Evolutionary conservation across 2,113 vertebrate species (phyloP).

Genomic region (Perognathus longimembris): DNA sequence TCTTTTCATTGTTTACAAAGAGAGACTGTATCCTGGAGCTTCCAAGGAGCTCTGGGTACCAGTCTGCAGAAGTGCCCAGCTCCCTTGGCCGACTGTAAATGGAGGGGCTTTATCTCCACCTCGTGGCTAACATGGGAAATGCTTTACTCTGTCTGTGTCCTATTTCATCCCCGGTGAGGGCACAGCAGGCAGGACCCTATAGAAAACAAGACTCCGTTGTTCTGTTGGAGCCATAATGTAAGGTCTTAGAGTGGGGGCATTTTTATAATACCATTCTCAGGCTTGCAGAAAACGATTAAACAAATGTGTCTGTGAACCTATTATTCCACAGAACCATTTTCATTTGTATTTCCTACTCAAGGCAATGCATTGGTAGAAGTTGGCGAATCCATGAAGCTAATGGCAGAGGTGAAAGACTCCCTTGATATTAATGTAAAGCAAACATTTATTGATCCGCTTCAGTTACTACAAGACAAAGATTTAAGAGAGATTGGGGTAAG

Average conservation of each 20-base stretch:
- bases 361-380: conserved; percentile 92
- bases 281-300: neutral
- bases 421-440: conserved; percentile 97
- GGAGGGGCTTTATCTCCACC: conserved; percentile 38
- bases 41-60: conserved; percentile 50
- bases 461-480: conserved; percentile 96
- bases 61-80: neutral
- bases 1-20: conserved; percentile 55
- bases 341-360: conserved; percentile 74
- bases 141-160: neutral
- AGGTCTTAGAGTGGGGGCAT: neutral
- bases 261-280: neutral
- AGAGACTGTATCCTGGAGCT: conserved; percentile 9
- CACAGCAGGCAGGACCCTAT: neutral
- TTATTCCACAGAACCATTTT: neutral
- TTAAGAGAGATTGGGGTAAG: conserved; percentile 96
- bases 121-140: conserved; percentile 15
- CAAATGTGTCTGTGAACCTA: neutral
- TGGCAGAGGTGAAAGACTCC: conserved; percentile 96
- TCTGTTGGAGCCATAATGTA: neutral
- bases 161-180: neutral
- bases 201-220: neutral
- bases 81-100: neutral
- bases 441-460: conserved; percentile 96
- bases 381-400: conserved; percentile 95